Evolutionary conservation across 1,140 invertebrate species (phyloP), one percentile per base, ranked within the genome.

Genomic region (Drosophila kikkawai): DNA sequence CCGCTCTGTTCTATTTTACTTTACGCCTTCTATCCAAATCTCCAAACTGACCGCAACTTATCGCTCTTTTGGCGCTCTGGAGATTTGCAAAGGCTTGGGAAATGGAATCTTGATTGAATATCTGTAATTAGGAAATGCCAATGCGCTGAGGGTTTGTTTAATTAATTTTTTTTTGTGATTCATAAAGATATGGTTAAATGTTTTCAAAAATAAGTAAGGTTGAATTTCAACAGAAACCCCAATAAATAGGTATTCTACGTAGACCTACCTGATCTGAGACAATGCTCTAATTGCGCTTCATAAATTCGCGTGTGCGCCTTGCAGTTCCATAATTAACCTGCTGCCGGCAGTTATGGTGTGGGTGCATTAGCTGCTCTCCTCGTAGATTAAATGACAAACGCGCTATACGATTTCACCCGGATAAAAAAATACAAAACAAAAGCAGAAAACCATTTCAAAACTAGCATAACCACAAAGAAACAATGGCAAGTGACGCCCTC

Each of bases 331-430:
- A 70, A 70, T 70, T 70, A 70, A 70, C 67, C 63, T 67, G 61
- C 61, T 17, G 58, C 65, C n/a, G n/a, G 17, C 37, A 36, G 22
- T 64, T 65, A 22, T 48, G 50, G 47, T 58, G 78, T 70, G 79
- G 79, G 79, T 81, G 66, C 22, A 36, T 34, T 29, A 65, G 58
- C 41, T 63, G 51, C 51, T 37, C 26, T 58, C 17, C 36, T 45
- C 36, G 26, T 26, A 47, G 79, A 81, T 81, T 78, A 48, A 59
- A 80, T 83, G 58, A 68, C 71, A 77, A 73, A 26, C 57, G 53
- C 13, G 73, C 63, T 70, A 85, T 84, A 73, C 45, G 51, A 69
- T 84, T 81, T 66, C 82, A 74, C 53, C 22, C 32, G 37, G 44
- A 48, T n/a, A 58, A 67, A 50, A 60, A 53, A 26, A 3, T 17